phyloP scores from a whole-genome alignment of 2,113 vertebrate genomes.

The Coryphaenoides rupestris region DNA sequence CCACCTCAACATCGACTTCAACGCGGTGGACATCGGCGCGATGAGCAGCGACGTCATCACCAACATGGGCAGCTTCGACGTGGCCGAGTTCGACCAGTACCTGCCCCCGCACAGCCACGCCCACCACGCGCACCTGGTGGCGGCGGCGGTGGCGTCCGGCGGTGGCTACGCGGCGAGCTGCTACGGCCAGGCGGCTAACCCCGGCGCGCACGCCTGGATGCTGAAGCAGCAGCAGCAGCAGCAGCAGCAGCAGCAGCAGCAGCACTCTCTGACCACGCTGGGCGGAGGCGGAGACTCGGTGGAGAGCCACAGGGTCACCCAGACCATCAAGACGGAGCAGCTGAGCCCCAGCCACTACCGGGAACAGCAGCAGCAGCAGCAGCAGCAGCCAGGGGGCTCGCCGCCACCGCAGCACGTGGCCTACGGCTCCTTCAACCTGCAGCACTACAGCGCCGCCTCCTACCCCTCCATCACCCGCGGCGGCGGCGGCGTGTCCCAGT shows the following conservation, averaged over 20 bases:
- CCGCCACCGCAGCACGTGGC: slow-evolving; percentile 83
- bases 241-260: slow-evolving; percentile 65
- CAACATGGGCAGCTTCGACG: slow-evolving; percentile 97
- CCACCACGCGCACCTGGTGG: slow-evolving; percentile 51
- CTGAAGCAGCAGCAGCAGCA: slow-evolving; percentile 80
- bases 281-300: slow-evolving; percentile 67
- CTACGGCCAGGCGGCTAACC: slow-evolving; percentile 73
- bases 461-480: slow-evolving; percentile 88
- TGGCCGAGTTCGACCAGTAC: slow-evolving; percentile 97
- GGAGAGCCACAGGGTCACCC: slow-evolving; percentile 84
- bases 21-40: slow-evolving; percentile 95
- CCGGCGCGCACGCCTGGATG: slow-evolving; percentile 83
- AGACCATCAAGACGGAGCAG: slow-evolving; percentile 98
- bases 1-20: slow-evolving; percentile 94
- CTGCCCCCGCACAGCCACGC: slow-evolving; percentile 91
- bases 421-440: slow-evolving; percentile 94
- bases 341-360: slow-evolving; percentile 93
- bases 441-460: slow-evolving; percentile 89
- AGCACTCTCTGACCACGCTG: slow-evolving; percentile 77
- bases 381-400: too few relatives aligned
- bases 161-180: slow-evolving; percentile 74
- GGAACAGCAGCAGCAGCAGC: too few relatives aligned
- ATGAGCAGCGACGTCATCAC: slow-evolving; percentile 97
- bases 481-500: slow-evolving; percentile 85
- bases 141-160: too few relatives aligned